Evolutionary conservation across 2,888 invertebrate genomes (phyloP).

Genomic region (Drosophila ochracea): DNA sequence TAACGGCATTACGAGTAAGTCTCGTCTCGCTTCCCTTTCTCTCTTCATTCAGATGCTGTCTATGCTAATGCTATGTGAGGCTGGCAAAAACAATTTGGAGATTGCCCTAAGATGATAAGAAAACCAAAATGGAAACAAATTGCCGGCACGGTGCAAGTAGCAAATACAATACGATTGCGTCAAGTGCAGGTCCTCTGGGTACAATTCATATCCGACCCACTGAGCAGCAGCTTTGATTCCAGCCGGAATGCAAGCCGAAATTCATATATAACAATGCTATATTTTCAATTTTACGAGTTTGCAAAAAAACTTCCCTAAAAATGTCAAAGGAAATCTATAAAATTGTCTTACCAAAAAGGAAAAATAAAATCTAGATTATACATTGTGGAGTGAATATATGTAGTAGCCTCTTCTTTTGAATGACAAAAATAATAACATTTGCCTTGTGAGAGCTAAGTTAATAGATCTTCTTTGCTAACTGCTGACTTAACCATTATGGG

Average conservation of each 20-base stretch:
- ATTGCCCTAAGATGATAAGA: constrained; percentile 70
- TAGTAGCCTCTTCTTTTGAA: neutral
- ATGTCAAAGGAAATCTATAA: neutral
- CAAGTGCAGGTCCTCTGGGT: constrained; percentile 77
- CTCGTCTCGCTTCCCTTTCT: constrained; percentile 4
- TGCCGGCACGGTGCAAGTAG: constrained; percentile 62
- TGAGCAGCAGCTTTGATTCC: constrained; percentile 42
- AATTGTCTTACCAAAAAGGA: neutral
- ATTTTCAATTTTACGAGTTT: neutral
- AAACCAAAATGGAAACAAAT: constrained; percentile 81
- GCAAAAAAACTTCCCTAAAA: neutral
- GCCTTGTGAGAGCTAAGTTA: neutral
- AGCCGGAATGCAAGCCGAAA: constrained; percentile 10
- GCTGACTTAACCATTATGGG: neutral
- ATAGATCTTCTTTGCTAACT: too few species aligned
- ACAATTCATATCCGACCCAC: constrained; percentile 59
- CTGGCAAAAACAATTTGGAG: constrained; percentile 74
- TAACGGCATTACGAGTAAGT: constrained; percentile 66
- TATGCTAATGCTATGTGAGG: constrained; percentile 68
- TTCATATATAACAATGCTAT: neutral
- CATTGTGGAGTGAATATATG: neutral
- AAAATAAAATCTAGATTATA: neutral
- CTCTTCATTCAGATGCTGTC: constrained; percentile 5
- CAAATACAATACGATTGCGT: constrained; percentile 64
- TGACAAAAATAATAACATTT: neutral